phyloP scores from a whole-genome alignment of 2,888 invertebrate species.

The Cinara cedri region DNA sequence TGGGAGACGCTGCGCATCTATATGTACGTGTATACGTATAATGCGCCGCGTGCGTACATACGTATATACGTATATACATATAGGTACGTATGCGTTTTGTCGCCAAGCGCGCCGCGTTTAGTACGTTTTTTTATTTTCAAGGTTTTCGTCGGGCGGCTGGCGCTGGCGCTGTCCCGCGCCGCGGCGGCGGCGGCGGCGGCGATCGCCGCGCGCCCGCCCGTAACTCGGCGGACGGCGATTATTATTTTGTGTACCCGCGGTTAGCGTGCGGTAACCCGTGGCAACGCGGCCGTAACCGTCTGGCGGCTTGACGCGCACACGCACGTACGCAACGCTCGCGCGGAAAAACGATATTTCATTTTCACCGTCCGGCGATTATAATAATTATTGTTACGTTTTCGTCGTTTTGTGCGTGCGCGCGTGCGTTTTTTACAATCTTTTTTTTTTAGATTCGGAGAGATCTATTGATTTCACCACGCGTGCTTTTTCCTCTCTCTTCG shows the following conservation, averaged over 20 bases:
- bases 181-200: neutral
- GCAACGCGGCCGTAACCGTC: conserved; percentile 31
- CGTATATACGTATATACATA: neutral
- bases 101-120: too few relatives aligned
- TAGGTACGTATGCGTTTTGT: neutral
- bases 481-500: too few relatives aligned
- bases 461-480: too few relatives aligned
- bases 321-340: neutral
- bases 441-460: too few relatives aligned
- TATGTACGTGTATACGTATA: neutral
- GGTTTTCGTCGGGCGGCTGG: conserved; percentile 26
- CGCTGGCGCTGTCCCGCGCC: neutral
- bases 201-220: too few relatives aligned
- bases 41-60: neutral
- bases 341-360: neutral
- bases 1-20: conserved; percentile 14
- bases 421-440: too few relatives aligned
- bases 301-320: too few relatives aligned
- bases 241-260: conserved; percentile 15
- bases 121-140: conserved; percentile 13
- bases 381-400: too few relatives aligned
- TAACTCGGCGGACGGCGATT: too few relatives aligned
- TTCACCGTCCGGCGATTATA: neutral
- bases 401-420: too few relatives aligned
- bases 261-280: conserved; percentile 23